A percentile compares a stretch with the other conserved stretches of the same genome.
Conservation (phyloP, 2,888 invertebrate species). For the Noctua fimbriata region DNA sequence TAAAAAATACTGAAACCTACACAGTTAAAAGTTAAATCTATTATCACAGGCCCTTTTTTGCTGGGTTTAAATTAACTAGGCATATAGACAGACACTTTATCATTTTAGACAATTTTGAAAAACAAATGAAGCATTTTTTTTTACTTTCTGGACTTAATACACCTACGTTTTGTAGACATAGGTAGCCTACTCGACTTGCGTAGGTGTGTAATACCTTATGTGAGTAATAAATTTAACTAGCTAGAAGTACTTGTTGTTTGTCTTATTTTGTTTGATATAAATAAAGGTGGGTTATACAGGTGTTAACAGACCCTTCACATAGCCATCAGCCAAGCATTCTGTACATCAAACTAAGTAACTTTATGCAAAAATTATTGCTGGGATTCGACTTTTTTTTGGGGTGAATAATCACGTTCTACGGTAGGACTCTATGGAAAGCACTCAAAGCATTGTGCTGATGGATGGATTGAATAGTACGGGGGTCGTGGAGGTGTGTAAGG, state of each 20-base stretch:
- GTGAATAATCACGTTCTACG: too few species aligned
- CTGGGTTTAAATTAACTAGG: not conserved
- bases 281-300: not conserved
- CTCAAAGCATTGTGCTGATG: too few species aligned
- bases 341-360: too few species aligned
- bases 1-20: not conserved
- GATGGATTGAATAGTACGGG: too few species aligned
- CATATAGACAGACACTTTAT: not conserved
- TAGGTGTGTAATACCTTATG: not conserved
- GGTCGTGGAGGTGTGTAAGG: too few species aligned
- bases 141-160: not conserved
- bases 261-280: not conserved
- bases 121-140: not conserved
- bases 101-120: not conserved
- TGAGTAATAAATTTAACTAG: not conserved
- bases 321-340: too few species aligned
- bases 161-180: not conserved
- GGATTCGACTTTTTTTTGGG: too few species aligned
- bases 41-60: not conserved
- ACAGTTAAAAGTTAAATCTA: not conserved
- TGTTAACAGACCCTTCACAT: too few species aligned
- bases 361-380: too few species aligned
- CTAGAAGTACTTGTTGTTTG: not conserved
- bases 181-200: not conserved
- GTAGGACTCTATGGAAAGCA: too few species aligned